phyloP scores from a whole-genome alignment of 2,888 invertebrate genomes.

The Drosophila ezoana region DNA sequence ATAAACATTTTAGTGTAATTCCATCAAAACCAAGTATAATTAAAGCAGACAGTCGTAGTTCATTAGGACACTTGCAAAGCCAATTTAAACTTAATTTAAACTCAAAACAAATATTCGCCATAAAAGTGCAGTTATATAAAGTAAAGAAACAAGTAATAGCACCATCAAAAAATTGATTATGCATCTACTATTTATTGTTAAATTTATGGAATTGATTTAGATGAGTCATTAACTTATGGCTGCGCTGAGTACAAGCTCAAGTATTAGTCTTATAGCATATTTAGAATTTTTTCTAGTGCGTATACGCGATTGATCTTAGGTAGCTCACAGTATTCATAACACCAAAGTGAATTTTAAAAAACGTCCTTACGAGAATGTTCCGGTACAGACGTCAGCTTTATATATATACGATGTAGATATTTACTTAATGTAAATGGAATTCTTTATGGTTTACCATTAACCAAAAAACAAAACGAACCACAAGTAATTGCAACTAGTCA shows the following conservation, averaged over 20 bases:
- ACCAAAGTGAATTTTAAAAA: conserved; percentile 68
- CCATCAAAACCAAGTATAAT: conserved; percentile 34
- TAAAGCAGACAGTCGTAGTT: conserved; percentile 19
- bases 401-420: conserved; percentile 33
- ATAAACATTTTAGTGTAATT: conserved; percentile 38
- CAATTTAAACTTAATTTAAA: not conserved
- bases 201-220: conserved; percentile 36
- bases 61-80: conserved; percentile 12
- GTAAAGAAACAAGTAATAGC: conserved; percentile 7
- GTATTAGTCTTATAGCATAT: conserved; percentile 31
- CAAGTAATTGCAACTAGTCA: conserved; percentile 37
- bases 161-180: conserved; percentile 19
- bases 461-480: conserved; percentile 28
- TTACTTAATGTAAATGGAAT: conserved; percentile 48
- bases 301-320: conserved; percentile 21
- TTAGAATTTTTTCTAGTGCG: conserved; percentile 35
- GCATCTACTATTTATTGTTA: conserved; percentile 9
- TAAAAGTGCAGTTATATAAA: not conserved
- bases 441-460: conserved; percentile 42
- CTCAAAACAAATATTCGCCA: not conserved
- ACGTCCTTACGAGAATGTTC: conserved; percentile 29
- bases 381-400: conserved; percentile 35
- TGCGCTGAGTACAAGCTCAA: conserved; percentile 33
- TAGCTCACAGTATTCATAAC: conserved; percentile 56
- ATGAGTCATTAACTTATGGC: conserved; percentile 5